Base-by-base conservation (phyloP, 1,140 invertebrate genomes). In the Cydia pomonella region DNA sequence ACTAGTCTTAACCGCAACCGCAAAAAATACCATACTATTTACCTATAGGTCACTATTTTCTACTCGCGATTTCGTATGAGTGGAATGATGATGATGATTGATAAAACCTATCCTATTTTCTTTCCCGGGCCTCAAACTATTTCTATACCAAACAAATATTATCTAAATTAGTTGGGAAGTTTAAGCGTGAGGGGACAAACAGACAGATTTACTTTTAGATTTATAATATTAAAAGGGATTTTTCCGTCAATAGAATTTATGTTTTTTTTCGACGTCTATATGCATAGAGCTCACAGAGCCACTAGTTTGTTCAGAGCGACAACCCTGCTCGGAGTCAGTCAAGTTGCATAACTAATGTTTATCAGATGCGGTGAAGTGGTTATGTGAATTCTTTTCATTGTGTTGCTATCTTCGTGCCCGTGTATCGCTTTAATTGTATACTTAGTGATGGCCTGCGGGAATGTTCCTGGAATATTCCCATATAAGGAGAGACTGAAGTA, bases 331-430 rank as follows among this genome's bases (percentile, higher is more conserved):
- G 33, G n/a, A 69, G 64, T 33, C n/a, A 21, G 64, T 33, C 29
- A 62, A 53, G 59, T 66, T 75, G 71, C 72, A 77, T 80, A 74
- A 78, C 73, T 75, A 73, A 82, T 75, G 69, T 73, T 77, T 76
- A 78, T 78, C 79, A 76, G 79, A 84, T 82, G 76, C 59, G 69
- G 71, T 59, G 75, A 74, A 66, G 64, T 75, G 76, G 82, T 82
- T 80, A 78, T 78, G 73, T 76, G 73, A 79, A 79, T 75, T 82
- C 80, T 78, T 80, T 79, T 80, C 79, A 77, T 78, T 72, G 76
- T 81, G 78, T 72, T 74, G 27, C 33, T 74, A 41, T 74, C 62
- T 41, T 38, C 33, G 50, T 59, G 12, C 47, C 10, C 47, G 27
- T 59, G 27, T 74, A 69, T 69, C 64, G 33, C 64, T 69, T 69